Conservation (phyloP, 2,113 vertebrate species). For the Apteryx owenii region DNA sequence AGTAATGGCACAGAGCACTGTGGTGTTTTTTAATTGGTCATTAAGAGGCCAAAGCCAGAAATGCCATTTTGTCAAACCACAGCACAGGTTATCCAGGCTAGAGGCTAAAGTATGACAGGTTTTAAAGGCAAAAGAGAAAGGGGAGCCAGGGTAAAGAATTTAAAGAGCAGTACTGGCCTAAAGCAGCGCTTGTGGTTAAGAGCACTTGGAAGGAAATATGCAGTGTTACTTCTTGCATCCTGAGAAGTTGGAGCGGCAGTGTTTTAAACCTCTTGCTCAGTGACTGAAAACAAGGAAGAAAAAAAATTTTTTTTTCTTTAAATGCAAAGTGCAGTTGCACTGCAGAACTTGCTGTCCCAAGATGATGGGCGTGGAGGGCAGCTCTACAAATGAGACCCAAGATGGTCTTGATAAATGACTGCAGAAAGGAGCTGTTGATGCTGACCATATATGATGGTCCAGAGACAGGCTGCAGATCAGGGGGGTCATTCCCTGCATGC, state of each 20-base stretch:
- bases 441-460: not conserved
- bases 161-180: not conserved
- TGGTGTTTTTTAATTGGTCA: not conserved
- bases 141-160: not conserved
- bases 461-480: not conserved
- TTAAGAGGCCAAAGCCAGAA: not conserved
- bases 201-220: not conserved
- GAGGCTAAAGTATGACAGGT: not conserved
- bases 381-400: not conserved
- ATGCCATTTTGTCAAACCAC: slow-evolving; percentile 7
- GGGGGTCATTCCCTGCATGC: not conserved
- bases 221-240: fast-evolving
- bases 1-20: not conserved
- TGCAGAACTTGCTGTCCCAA: not conserved
- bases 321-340: not conserved
- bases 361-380: not conserved
- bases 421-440: not conserved
- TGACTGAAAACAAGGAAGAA: not conserved
- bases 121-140: slow-evolving; percentile 2
- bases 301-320: not conserved
- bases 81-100: not conserved
- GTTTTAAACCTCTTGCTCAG: not conserved
- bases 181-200: slow-evolving; percentile 26
- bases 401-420: not conserved
- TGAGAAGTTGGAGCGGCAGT: not conserved